Base-by-base conservation (phyloP, 2,113 vertebrate species). In the Etheostoma spectabile region DNA sequence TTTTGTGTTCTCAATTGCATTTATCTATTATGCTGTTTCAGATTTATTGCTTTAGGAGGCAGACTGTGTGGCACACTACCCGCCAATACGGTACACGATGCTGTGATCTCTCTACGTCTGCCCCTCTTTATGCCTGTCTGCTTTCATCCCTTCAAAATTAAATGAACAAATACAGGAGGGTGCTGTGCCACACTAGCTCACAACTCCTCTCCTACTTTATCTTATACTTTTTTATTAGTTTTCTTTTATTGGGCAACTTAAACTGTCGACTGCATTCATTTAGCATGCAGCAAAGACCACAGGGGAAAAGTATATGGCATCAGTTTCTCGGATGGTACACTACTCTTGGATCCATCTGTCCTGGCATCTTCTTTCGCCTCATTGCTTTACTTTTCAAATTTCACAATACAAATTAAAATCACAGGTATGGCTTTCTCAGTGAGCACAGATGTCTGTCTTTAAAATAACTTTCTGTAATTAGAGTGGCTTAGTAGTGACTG, bases 21-120 rank as follows among this genome's bases (percentile, higher is more conserved):
- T 94, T 94, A 94, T 94, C 93, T 94, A 93, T 93, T 94, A 93
- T 94, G 93, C 93, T 94, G 93, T 94, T 94, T 94, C 93, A 94
- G 93, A 94, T 94, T 94, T 94, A 94, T 93, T 91, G 92, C 93
- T 93, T 93, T 93, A 92, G 91, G 91, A 92, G 93, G 93, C 93
- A 94, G 92, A 94, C 92, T 94, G 92, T 92, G 91, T 91, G 92
- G 92, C 92, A 91, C 87, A 74, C 88, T 86, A 85, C 86, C 89
- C 92, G 83, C 87, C 93, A 93, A 89, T 88, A 86, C 87, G 87
- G 78, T 90, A 93, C 92, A 93, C 89, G 87, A 89, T 64, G 90
- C 84, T 66, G 89, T 91, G 93, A 93, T 93, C 93, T 93, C 90
- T 75, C 91, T 87, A 88, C 91, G 91, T 94, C 93, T 94, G 92